A percentile compares a stretch with the other conserved stretches of the same genome.
These are phyloP conservation scores for Atta cephalotes DNA, from an alignment of 1,140 invertebrate genomes.

Conservation along the genomic window DNA sequence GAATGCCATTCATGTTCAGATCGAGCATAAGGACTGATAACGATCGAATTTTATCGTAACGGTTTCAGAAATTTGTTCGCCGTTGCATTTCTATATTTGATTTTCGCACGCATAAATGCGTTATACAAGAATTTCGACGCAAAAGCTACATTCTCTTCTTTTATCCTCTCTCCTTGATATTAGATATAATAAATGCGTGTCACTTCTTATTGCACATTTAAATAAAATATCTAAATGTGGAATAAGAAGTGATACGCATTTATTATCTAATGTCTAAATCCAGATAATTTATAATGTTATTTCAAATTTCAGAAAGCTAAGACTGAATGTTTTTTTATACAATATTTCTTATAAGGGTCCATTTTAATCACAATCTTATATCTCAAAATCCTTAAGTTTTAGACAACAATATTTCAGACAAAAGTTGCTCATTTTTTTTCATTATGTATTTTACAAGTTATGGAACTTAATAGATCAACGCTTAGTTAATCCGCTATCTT, in stretches of 20 bases:
- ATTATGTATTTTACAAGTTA: too few species aligned
- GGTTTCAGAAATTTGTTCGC: not conserved
- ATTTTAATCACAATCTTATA: too few species aligned
- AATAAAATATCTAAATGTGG: not conserved
- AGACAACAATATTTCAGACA: too few species aligned
- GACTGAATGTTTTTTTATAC: too few species aligned
- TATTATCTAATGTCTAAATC: too few species aligned
- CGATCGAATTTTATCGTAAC: slow-evolving; percentile 36
- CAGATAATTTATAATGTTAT: not conserved
- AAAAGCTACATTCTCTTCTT: not conserved
- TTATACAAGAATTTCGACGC: not conserved
- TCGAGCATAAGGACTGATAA: not conserved
- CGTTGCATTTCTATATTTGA: not conserved
- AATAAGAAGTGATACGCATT: too few species aligned
- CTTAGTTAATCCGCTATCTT: too few species aligned
- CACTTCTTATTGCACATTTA: not conserved
- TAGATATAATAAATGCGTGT: not conserved
- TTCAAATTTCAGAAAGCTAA: too few species aligned
- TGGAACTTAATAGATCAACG: too few species aligned
- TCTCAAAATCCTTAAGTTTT: too few species aligned
- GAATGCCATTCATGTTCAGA: slow-evolving; percentile 50
- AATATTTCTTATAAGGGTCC: too few species aligned
- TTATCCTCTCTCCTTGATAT: not conserved
- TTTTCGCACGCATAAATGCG: not conserved
- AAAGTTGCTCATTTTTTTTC: too few species aligned